A percentile compares a stretch with the other conserved stretches of the same genome.
phyloP scores from a whole-genome alignment of 2,888 invertebrate species.

The Petrophora chlorosata region DNA sequence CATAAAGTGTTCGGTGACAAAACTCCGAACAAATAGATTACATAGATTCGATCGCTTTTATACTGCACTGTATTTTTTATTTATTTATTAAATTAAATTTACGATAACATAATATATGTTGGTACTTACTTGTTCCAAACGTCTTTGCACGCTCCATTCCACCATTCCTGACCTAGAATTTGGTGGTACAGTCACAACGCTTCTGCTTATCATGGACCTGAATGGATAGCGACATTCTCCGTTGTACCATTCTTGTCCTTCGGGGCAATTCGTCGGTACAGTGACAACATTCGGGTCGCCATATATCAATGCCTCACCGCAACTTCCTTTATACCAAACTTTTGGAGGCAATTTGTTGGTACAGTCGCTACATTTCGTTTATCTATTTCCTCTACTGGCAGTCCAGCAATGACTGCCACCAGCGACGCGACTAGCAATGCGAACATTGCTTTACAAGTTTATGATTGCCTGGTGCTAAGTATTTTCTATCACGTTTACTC shows the following conservation, averaged over 20 bases:
- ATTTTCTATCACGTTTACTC: no score
- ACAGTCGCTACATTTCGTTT: not conserved
- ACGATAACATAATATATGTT: no score
- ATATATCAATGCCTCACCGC: no score
- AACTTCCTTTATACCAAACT: no score
- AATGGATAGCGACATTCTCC: constrained; percentile 19
- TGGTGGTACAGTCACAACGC: constrained; percentile 18
- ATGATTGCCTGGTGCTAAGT: no score
- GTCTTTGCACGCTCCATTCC: constrained; percentile 19
- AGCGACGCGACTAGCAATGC: constrained; percentile 9
- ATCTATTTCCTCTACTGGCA: constrained; percentile 16
- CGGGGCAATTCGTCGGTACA: no score
- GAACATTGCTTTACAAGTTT: constrained; percentile 8
- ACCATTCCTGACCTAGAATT: constrained; percentile 20
- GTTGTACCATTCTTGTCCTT: constrained; percentile 14
- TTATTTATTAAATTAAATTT: no score
- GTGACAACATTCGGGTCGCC: no score
- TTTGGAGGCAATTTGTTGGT: constrained; percentile 14
- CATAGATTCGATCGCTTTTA: no score
- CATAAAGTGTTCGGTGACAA: no score
- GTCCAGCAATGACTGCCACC: constrained; percentile 5
- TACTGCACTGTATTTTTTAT: no score
- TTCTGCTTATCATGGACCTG: constrained; percentile 2
- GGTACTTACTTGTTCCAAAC: constrained; percentile 13
- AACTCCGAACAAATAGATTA: no score